Base-by-base conservation (phyloP, 2,888 invertebrate species). In the Thumatha senex region DNA sequence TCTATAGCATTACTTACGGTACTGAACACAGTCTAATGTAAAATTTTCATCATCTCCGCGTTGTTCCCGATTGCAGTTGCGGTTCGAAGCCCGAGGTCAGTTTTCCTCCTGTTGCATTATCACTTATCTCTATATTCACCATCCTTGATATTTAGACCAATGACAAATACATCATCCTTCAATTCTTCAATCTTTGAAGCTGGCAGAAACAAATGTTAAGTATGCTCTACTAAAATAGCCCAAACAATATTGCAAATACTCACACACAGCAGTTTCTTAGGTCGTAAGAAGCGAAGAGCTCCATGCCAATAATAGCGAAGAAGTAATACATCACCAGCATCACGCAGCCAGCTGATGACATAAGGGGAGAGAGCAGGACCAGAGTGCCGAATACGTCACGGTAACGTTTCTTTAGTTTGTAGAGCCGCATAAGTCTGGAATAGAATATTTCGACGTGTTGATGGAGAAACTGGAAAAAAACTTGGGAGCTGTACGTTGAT, bases 281-380 rank as follows among this genome's bases (percentile, higher is more conserved):
- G 70, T 96, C 94, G 65, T 94, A 93, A 0, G 93, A 92, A 0
- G 96, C 93, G 81, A 97, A 97, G 15, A 96, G 85, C 80, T 97
- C 98, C 97, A 97, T 97, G 46, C 97, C 97, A 72, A 97, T 94
- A 63, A 98, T 96, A 2, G 97, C 96, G 86, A 97, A 97, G 90
- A 96, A 96, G 83, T 96, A 98, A 81, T 97, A 97, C 84, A 97
- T 92, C 65, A 96, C 95, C 48, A 96, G 88, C 93, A 97, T 96
- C 10, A 97, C 96, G 60, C 96, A 93, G 10, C 95, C 95, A 0
- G 97, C 96, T 0, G 96, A 96, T 44, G 95, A 94, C 94, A 97
- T 96, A 14, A 96, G 91, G n/a, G 96, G 96, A 0, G 96, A 93
- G 34, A 97, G 86, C 56, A 97, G 93, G 24, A 96, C 96, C 44